These are phyloP conservation scores for Ylistrum balloti DNA, from an alignment of 1,140 invertebrate species.

Conservation along the genomic window DNA sequence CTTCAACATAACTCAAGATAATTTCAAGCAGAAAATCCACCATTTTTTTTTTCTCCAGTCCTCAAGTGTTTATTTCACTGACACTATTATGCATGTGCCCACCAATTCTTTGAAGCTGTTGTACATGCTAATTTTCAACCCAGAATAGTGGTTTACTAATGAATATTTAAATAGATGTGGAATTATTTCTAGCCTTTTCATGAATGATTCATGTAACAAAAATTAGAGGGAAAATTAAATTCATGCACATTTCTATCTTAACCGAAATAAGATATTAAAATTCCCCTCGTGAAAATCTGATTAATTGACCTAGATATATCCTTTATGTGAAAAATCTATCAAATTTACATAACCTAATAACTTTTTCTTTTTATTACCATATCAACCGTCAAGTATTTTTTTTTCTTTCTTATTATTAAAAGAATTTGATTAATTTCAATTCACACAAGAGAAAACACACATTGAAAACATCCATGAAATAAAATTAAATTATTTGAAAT, in stretches of 20 bases:
- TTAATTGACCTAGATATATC: background rate
- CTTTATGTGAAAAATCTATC: background rate
- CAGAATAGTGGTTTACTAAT: no score
- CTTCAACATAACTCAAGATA: no score
- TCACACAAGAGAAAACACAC: background rate
- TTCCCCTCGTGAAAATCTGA: background rate
- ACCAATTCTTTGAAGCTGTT: no score
- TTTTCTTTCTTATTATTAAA: background rate
- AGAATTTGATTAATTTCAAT: background rate
- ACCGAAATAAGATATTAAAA: background rate
- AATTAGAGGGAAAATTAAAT: background rate
- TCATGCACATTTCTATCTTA: background rate
- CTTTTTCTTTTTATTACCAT: background rate
- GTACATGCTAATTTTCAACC: no score
- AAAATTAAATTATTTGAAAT: background rate
- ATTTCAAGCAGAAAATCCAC: no score
- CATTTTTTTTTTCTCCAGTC: no score
- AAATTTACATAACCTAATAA: background rate
- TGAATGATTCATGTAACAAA: slow-evolving; percentile 1
- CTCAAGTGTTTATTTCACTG: no score
- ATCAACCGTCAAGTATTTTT: background rate
- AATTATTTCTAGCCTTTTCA: background rate
- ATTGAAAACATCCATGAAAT: background rate
- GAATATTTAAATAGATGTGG: no score
- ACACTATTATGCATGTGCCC: no score